Percentiles rank a stretch among this genome's conserved stretches.
Evolutionary conservation across 2,888 invertebrate genomes (phyloP).

Genomic region (Drosophila dives): DNA sequence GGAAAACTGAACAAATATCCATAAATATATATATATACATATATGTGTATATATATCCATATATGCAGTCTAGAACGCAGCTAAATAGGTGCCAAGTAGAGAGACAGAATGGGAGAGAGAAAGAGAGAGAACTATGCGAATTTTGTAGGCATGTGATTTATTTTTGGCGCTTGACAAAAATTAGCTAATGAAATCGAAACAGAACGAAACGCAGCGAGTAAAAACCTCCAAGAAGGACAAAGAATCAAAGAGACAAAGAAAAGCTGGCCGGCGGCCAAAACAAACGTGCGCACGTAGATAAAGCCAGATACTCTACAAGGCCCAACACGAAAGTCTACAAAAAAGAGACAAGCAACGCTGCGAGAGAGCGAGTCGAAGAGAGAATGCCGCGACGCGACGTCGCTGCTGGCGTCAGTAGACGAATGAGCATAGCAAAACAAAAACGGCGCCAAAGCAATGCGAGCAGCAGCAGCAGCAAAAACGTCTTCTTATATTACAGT

Average conservation of each 20-base stretch:
- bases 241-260: constrained; percentile 29
- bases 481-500: constrained; percentile 59
- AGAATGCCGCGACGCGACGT: constrained; percentile 18
- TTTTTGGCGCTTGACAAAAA: constrained; percentile 56
- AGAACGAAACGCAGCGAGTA: constrained; percentile 36
- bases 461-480: constrained; percentile 13
- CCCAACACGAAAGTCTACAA: constrained; percentile 54
- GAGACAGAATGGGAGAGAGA: neutral
- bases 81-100: neutral
- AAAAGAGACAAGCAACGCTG: constrained; percentile 8
- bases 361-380: neutral
- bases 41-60: constrained; percentile 3
- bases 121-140: constrained; percentile 26
- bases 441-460: constrained; percentile 43
- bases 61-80: constrained; percentile 19
- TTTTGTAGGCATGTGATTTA: constrained; percentile 52
- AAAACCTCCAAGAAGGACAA: constrained; percentile 44
- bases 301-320: constrained; percentile 49
- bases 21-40: neutral
- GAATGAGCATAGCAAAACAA: constrained; percentile 71
- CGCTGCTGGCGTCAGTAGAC: constrained; percentile 40
- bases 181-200: constrained; percentile 29
- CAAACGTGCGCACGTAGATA: constrained; percentile 59
- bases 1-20: constrained; percentile 44
- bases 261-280: constrained; percentile 66